phyloP scores from a whole-genome alignment of 92 coral and sea anemone genomes.

The Actinostola sp. region DNA sequence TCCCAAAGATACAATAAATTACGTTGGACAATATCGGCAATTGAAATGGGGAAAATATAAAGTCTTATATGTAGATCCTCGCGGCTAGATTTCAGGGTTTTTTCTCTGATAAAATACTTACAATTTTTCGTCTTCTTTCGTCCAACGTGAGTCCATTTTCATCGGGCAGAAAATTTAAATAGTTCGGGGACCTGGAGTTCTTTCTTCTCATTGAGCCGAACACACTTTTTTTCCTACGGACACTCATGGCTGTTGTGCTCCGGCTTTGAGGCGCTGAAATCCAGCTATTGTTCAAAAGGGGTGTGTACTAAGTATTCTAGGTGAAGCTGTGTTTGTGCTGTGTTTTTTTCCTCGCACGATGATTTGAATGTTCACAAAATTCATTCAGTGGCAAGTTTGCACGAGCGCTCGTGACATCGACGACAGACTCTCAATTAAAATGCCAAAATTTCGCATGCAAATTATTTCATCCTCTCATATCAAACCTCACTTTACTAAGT shows the following conservation, averaged over 20 bases:
- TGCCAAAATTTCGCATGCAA: slow-evolving; percentile 25
- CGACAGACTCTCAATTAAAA: background rate
- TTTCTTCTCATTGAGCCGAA: slow-evolving; percentile 43
- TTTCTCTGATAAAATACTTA: slow-evolving; percentile 11
- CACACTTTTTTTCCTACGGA: slow-evolving; percentile 44
- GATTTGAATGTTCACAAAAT: background rate
- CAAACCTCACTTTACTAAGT: background rate
- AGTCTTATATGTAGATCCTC: too few relatives aligned
- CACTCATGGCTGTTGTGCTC: slow-evolving; percentile 24
- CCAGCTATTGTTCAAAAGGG: background rate
- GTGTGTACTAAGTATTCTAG: background rate
- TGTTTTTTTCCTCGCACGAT: background rate
- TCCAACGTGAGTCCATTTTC: slow-evolving; percentile 43
- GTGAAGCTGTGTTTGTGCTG: background rate
- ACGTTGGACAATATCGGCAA: too few relatives aligned
- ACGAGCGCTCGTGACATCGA: background rate
- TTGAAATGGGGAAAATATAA: too few relatives aligned
- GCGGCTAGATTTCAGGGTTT: background rate
- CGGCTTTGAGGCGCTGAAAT: too few relatives aligned
- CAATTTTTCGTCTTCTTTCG: slow-evolving; percentile 41
- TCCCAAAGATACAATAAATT: too few relatives aligned
- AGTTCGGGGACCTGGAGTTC: slow-evolving; percentile 42
- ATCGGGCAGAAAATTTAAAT: slow-evolving; percentile 43
- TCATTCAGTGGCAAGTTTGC: background rate
- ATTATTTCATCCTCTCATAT: slow-evolving; percentile 13